Percentiles rank a stretch among this genome's conserved stretches.
These are phyloP conservation scores for Nymphalis polychloros DNA, from an alignment of 2,888 invertebrate species.

Conservation along the genomic window DNA sequence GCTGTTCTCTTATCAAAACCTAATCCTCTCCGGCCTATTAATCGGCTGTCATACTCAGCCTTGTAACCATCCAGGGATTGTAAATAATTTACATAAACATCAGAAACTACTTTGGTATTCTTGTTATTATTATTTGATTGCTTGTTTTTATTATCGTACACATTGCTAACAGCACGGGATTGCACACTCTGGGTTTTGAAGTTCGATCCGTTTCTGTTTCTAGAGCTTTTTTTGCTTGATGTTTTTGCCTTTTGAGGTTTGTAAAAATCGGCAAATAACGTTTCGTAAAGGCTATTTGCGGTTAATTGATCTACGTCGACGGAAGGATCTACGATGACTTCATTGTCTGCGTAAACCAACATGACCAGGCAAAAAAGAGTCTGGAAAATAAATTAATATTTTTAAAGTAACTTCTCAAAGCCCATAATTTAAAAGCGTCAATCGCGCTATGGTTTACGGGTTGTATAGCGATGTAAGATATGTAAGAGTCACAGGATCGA, in stretches of 20 bases:
- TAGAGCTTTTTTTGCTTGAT: conserved; percentile 1
- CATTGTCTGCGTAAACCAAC: conserved; percentile 18
- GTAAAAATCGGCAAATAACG: conserved; percentile 6
- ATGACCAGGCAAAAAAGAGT: conserved; percentile 29
- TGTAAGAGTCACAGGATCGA: no score
- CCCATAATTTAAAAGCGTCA: no score
- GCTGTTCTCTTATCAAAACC: conserved; percentile 41
- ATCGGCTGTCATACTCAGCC: conserved; percentile 12
- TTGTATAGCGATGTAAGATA: no score
- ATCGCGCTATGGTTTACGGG: neutral
- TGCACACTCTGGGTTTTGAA: neutral
- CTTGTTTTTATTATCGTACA: neutral
- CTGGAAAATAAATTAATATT: conserved; percentile 20
- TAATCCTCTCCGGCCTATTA: conserved; percentile 40
- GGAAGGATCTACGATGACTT: neutral
- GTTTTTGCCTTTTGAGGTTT: neutral
- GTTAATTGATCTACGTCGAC: neutral
- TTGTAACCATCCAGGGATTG: neutral
- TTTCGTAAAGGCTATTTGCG: conserved; percentile 3
- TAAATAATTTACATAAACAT: neutral
- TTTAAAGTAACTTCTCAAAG: neutral
- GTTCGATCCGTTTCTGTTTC: neutral
- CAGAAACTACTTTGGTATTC: neutral
- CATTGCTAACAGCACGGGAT: no score
- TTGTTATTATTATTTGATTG: neutral